Percentiles rank a stretch among this genome's conserved stretches.
phyloP scores from a whole-genome alignment of 2,113 vertebrate genomes.

The Empidonax alnorum region DNA sequence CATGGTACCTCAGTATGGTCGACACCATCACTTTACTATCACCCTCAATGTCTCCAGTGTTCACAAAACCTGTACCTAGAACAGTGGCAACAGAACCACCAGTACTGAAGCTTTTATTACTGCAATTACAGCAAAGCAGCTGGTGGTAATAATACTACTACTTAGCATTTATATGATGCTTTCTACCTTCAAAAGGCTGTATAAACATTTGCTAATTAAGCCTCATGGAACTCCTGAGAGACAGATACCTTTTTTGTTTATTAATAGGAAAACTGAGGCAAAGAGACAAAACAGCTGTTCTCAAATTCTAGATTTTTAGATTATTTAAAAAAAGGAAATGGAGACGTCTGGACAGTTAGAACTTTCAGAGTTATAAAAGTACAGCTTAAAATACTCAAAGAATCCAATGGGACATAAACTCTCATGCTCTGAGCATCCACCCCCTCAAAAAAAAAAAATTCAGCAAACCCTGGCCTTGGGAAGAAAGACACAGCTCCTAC shows the following conservation, averaged over 20 bases:
- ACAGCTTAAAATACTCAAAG: not conserved
- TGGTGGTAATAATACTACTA: not conserved
- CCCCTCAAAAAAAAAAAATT: not conserved
- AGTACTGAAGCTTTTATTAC: conserved; percentile 1
- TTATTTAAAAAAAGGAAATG: not conserved
- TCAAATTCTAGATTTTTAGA: not conserved
- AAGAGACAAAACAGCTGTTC: not conserved
- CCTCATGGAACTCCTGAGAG: not conserved
- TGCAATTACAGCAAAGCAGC: conserved; percentile 8
- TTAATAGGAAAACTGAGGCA: not conserved
- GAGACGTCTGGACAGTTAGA: not conserved
- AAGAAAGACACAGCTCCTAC: not conserved
- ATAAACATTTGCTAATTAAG: conserved; percentile 37
- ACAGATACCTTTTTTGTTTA: not conserved
- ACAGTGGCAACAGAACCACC: not conserved
- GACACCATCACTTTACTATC: not conserved
- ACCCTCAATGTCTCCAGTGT: not conserved
- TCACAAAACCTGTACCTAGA: not conserved
- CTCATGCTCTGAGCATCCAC: not conserved
- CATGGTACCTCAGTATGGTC: not conserved
- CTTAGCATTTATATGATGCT: not conserved
- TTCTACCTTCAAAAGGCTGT: conserved; percentile 17
- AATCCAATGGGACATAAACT: not conserved
- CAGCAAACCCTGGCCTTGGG: not conserved
- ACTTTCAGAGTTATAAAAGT: not conserved